A percentile compares a stretch with the other conserved stretches of the same genome.
These are phyloP conservation scores for Glareola pratincola DNA, from an alignment of 2,113 vertebrate genomes.

Conservation along the genomic window DNA sequence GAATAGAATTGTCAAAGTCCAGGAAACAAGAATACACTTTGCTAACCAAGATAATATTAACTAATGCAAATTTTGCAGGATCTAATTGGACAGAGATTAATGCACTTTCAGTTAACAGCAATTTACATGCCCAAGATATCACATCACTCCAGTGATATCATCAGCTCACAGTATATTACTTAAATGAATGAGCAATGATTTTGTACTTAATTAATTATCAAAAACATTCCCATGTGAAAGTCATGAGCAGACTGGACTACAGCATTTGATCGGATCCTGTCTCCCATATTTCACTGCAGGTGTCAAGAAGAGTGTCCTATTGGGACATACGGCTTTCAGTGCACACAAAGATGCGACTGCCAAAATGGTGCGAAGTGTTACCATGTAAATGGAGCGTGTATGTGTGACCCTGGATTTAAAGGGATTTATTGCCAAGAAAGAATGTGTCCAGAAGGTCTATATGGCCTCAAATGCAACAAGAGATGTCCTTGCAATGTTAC, in stretches of 20 bases:
- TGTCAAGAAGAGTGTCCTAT: slow-evolving; percentile 97
- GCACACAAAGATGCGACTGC: slow-evolving; percentile 89
- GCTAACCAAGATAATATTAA: neutral
- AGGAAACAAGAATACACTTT: neutral
- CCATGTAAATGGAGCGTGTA: slow-evolving; percentile 88
- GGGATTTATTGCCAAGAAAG: slow-evolving; percentile 91
- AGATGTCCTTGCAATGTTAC: slow-evolving; percentile 88
- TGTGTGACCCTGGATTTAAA: slow-evolving; percentile 93
- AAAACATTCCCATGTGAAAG: neutral
- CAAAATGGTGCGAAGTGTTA: slow-evolving; percentile 93
- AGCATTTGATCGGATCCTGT: neutral
- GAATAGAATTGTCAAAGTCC: neutral
- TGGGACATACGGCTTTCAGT: slow-evolving; percentile 90
- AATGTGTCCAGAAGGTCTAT: slow-evolving; percentile 89
- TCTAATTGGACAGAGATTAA: neutral
- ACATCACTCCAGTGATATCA: neutral
- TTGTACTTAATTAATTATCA: neutral
- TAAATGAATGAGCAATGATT: neutral
- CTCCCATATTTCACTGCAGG: slow-evolving; percentile 60
- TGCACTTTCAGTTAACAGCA: neutral
- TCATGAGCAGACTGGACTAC: neutral
- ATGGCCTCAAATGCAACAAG: slow-evolving; percentile 91
- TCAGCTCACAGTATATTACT: neutral
- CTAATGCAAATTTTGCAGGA: neutral
- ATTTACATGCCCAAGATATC: neutral